Evolutionary conservation across 2,797 vertebrate genomes (phyloP).

Genomic region (Sebastes cheni): DNA sequence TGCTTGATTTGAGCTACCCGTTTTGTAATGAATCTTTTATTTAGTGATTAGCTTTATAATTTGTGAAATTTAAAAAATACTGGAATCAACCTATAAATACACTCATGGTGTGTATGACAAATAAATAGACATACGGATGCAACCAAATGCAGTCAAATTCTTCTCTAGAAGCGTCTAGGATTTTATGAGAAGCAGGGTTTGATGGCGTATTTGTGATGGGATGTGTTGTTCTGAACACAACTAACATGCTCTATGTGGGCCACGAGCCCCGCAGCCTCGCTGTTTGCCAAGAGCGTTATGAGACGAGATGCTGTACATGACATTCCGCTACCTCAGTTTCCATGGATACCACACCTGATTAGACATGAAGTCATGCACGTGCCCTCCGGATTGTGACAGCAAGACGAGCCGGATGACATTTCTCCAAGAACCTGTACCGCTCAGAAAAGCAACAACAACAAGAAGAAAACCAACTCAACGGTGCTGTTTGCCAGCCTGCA

Average conservation of each 20-base stretch:
- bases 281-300: conserved; percentile 55
- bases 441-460: conserved; percentile 6
- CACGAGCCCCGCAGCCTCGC: conserved; percentile 42
- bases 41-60: too few species aligned
- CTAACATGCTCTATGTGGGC: conserved; percentile 58
- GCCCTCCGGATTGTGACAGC: conserved; percentile 64
- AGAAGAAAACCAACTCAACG: not conserved
- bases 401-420: conserved; percentile 64
- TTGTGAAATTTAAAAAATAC: not conserved
- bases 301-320: conserved; percentile 65
- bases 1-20: not conserved
- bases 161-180: not conserved
- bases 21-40: not conserved
- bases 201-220: conserved; percentile 33
- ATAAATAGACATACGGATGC: not conserved
- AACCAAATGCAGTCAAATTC: not conserved
- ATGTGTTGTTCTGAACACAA: conserved; percentile 42
- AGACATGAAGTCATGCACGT: conserved; percentile 73
- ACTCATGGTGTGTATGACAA: not conserved
- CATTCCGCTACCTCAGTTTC: conserved; percentile 76
- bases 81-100: not conserved
- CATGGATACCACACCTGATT: conserved; percentile 81
- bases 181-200: conserved; percentile 14
- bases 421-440: conserved; percentile 43
- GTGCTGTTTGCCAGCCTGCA: conserved; percentile 27